phyloP scores from a whole-genome alignment of 2,113 vertebrate genomes.

The Okapia johnstoni region DNA sequence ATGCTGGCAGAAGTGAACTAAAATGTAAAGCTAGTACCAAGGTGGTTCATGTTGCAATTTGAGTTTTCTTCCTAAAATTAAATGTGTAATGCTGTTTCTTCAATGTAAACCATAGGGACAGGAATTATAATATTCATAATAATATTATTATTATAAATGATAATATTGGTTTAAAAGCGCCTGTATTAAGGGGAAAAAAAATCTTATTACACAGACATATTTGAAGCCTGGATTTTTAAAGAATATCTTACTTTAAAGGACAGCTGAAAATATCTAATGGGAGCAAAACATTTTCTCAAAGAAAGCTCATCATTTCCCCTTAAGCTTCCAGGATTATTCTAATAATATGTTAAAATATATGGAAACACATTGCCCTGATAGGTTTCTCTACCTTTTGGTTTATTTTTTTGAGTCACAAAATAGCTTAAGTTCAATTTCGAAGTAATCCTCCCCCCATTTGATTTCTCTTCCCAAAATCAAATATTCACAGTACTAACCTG shows the following conservation, averaged over 20 bases:
- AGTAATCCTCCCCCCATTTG: background rate
- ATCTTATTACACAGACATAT: background rate
- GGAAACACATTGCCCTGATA: background rate
- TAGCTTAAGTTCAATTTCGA: conserved; percentile 41
- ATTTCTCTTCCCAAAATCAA: conserved; percentile 34
- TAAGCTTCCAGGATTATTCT: conserved; percentile 7
- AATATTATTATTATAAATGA: background rate
- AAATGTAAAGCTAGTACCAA: background rate
- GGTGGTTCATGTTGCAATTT: background rate
- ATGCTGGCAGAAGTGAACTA: background rate
- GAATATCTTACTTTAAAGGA: background rate
- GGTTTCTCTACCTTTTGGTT: conserved; percentile 12
- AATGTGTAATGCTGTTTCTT: background rate
- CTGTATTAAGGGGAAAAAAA: background rate
- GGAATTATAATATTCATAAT: background rate
- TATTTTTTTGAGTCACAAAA: conserved; percentile 42
- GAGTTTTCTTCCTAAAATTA: background rate
- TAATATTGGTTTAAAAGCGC: background rate
- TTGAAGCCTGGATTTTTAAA: background rate
- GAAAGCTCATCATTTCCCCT: background rate
- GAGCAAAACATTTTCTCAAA: background rate
- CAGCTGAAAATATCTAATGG: background rate
- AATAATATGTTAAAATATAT: background rate
- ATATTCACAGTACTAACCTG: conserved; percentile 4
- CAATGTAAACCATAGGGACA: background rate